Conservation (phyloP, 2,113 vertebrate species). For the Arizona elegans region DNA sequence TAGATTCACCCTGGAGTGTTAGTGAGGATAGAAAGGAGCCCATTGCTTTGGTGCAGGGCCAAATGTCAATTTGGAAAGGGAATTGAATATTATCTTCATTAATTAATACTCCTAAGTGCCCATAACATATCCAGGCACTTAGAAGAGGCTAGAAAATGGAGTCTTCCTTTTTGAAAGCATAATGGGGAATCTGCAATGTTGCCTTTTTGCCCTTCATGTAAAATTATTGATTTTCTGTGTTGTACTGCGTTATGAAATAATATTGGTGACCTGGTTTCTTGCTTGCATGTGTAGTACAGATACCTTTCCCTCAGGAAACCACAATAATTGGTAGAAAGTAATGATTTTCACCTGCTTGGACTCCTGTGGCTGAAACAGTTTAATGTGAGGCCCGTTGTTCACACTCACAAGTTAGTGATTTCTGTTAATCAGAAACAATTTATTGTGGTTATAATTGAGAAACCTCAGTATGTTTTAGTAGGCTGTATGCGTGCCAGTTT, state of each 20-base stretch:
- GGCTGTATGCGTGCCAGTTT: conserved; percentile 7
- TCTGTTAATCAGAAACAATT: conserved; percentile 5
- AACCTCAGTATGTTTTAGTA: background rate
- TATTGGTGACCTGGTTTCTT: conserved; percentile 25
- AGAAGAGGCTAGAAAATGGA: background rate
- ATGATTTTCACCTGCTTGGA: conserved; percentile 4
- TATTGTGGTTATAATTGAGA: conserved; percentile 27
- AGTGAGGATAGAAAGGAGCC: background rate
- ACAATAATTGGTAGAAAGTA: conserved; percentile 37
- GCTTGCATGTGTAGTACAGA: background rate
- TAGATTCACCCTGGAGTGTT: background rate
- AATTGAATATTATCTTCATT: background rate
- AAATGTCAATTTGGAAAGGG: background rate
- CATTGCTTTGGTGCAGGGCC: background rate
- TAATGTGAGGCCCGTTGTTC: conserved; percentile 1
- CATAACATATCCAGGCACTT: background rate
- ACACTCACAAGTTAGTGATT: conserved; percentile 42
- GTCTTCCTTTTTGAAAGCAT: background rate
- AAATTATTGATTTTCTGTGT: background rate
- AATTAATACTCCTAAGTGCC: background rate
- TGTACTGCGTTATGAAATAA: background rate
- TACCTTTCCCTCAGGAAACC: conserved; percentile 8
- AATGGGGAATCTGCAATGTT: background rate
- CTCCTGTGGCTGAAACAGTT: conserved; percentile 11
- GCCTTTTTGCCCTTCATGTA: conserved; percentile 14